Conservation (phyloP, 2,888 invertebrate species). For the Latrodectus hesperus region DNA sequence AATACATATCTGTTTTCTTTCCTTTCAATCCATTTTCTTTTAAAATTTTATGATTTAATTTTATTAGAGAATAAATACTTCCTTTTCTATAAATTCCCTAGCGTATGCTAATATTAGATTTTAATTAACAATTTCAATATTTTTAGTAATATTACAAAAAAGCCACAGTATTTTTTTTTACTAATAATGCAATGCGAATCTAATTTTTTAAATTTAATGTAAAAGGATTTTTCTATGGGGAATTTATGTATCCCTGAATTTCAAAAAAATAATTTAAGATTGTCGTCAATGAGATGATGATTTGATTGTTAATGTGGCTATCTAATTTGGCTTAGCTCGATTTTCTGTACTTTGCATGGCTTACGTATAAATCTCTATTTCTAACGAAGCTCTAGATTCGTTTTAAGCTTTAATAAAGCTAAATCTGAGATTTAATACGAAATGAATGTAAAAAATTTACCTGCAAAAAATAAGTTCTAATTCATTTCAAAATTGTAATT, state of each 20-base stretch:
- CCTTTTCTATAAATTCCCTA: too few relatives aligned
- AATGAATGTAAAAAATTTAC: conserved; percentile 47
- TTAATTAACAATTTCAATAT: too few relatives aligned
- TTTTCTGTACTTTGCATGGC: conserved; percentile 66
- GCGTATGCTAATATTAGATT: too few relatives aligned
- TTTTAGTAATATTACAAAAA: background rate
- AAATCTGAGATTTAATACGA: conserved; percentile 50
- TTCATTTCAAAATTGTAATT: conserved; percentile 26
- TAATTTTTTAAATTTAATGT: background rate
- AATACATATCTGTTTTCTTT: too few relatives aligned
- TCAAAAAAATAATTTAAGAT: conserved; percentile 36
- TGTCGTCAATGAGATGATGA: conserved; percentile 61
- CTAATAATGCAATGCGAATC: background rate
- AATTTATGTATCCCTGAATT: conserved; percentile 36
- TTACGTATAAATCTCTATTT: conserved; percentile 54
- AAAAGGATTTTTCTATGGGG: conserved; percentile 28
- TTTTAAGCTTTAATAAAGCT: conserved; percentile 52
- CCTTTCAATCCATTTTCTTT: too few relatives aligned
- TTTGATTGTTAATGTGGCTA: conserved; percentile 64
- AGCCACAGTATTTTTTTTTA: background rate
- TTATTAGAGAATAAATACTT: too few relatives aligned
- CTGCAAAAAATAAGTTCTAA: conserved; percentile 46
- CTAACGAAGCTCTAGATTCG: conserved; percentile 63
- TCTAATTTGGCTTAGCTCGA: conserved; percentile 69
- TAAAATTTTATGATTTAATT: too few relatives aligned